Percentiles rank a stretch among this genome's conserved stretches.
phyloP scores from a whole-genome alignment of 2,113 vertebrate genomes.

The Alexandromys fortis region DNA sequence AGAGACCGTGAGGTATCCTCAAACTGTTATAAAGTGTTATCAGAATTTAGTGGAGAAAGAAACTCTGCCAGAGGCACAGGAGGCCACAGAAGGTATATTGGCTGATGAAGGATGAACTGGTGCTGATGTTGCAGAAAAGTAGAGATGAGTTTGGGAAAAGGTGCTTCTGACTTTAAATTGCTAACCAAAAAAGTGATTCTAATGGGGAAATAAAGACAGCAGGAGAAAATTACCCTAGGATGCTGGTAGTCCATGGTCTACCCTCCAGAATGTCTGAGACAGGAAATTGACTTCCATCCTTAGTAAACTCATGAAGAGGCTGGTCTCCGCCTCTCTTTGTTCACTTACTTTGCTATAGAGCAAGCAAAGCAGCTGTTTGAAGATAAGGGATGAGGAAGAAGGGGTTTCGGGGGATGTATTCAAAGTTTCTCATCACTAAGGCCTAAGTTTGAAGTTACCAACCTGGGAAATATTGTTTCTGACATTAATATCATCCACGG shows the following conservation, averaged over 20 bases:
- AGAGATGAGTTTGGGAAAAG: neutral
- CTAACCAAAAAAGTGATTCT: neutral
- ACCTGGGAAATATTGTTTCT: neutral
- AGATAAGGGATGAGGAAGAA: rapidly evolving
- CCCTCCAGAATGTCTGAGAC: neutral
- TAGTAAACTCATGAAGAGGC: neutral
- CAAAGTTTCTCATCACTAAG: neutral
- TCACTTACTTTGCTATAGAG: neutral
- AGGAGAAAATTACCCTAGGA: neutral
- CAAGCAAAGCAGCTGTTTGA: neutral
- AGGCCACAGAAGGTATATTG: neutral
- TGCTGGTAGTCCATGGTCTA: neutral
- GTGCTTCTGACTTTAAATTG: neutral
- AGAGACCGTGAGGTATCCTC: neutral
- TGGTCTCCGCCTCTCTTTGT: neutral
- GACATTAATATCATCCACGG: neutral
- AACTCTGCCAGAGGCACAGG: neutral
- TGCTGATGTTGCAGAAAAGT: neutral
- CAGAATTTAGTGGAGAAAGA: conserved; percentile 18
- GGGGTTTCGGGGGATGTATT: neutral
- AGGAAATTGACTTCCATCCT: neutral
- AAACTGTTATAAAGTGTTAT: neutral
- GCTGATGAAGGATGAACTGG: conserved; percentile 1
- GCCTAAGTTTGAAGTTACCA: neutral
- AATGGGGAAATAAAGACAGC: neutral